Percentiles rank a stretch among this genome's conserved stretches.
phyloP scores from a whole-genome alignment of 2,797 vertebrate genomes.

The Gymnoscopelus braueri region DNA sequence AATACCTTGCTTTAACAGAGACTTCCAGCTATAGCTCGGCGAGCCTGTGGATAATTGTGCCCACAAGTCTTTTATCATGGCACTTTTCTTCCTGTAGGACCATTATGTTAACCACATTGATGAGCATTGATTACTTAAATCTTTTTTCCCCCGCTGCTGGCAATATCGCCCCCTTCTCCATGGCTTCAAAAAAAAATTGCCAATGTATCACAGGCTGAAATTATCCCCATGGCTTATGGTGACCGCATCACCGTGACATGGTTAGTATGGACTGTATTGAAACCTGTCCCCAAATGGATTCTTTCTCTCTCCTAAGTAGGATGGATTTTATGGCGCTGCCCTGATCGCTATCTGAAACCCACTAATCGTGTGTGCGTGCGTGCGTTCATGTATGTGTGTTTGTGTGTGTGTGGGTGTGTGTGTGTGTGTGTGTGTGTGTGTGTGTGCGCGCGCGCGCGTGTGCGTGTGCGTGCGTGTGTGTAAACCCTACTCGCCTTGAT shows the following conservation, averaged over 20 bases:
- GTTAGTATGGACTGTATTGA: conserved; percentile 82
- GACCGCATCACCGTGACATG: conserved; percentile 69
- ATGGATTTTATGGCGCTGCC: conserved; percentile 80
- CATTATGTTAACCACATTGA: conserved; percentile 69
- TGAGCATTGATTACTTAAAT: conserved; percentile 76
- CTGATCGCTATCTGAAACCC: conserved; percentile 79
- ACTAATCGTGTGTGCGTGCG: conserved; percentile 58
- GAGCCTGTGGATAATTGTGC: conserved; percentile 25
- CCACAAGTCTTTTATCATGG: conserved; percentile 36
- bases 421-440: conserved; percentile 30
- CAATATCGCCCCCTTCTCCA: conserved; percentile 67
- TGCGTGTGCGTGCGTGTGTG: conserved; percentile 33
- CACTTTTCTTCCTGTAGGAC: conserved; percentile 57
- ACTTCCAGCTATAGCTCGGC: no score
- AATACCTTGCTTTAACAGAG: no score
- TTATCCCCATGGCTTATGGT: conserved; percentile 71
- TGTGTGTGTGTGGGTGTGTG: conserved; percentile 19
- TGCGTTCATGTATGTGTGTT: conserved; percentile 3
- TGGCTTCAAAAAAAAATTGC: conserved; percentile 67
- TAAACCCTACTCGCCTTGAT: conserved; percentile 75
- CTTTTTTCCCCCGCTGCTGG: conserved; percentile 59
- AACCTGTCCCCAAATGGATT: conserved; percentile 77
- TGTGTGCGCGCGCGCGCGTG: conserved; percentile 29
- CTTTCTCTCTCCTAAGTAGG: conserved; percentile 78
- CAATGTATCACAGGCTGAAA: conserved; percentile 68